These are phyloP conservation scores for Ceratina japonica DNA, from an alignment of 1,140 invertebrate genomes.

Conservation along the genomic window DNA sequence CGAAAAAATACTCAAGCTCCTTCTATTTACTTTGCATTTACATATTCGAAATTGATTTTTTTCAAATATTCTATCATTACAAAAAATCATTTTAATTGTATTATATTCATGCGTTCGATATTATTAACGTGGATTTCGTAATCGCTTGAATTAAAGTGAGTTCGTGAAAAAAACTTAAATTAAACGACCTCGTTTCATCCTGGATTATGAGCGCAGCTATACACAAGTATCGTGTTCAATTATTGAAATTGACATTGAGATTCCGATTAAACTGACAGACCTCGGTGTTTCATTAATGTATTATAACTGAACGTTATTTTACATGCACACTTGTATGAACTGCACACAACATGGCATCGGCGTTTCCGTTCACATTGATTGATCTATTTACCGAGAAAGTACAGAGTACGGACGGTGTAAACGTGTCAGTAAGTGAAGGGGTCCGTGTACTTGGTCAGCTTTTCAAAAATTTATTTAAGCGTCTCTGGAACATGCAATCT, in stretches of 20 bases:
- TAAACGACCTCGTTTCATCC: neutral
- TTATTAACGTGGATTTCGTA: too few relatives aligned
- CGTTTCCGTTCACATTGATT: slow-evolving; percentile 26
- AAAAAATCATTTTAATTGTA: too few relatives aligned
- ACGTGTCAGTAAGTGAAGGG: slow-evolving; percentile 31
- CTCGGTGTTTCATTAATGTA: neutral
- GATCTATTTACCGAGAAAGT: slow-evolving; percentile 42
- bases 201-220: neutral
- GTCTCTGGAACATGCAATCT: slow-evolving; percentile 33
- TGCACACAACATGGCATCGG: neutral
- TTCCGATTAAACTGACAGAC: slow-evolving; percentile 1
- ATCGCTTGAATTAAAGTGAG: neutral
- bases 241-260: neutral
- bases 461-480: slow-evolving; percentile 57
- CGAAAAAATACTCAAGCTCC: too few relatives aligned
- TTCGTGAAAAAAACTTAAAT: neutral
- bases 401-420: slow-evolving; percentile 25
- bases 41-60: too few relatives aligned
- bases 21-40: too few relatives aligned
- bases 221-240: neutral
- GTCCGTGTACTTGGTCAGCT: slow-evolving; percentile 24
- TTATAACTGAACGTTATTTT: neutral
- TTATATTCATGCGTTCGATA: too few relatives aligned
- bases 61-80: too few relatives aligned
- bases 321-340: neutral